Evolutionary conservation across 2,888 invertebrate genomes (phyloP), one percentile per base, ranked within the genome.

Genomic region (Crematogaster levior): DNA sequence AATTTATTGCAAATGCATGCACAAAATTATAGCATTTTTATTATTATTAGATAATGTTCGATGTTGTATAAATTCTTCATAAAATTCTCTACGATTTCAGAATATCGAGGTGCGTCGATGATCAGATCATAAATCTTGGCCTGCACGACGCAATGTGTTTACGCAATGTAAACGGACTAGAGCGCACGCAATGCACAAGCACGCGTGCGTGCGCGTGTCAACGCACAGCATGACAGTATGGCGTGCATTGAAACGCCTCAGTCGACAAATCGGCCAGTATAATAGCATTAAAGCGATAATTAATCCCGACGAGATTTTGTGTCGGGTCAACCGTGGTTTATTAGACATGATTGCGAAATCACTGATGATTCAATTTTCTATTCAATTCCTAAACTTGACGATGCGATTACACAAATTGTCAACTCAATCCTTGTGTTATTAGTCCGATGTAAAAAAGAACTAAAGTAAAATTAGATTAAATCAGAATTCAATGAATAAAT

Each of bases 231-330:
- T 60, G 66, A 53, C 83, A 79, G 70, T 73, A 53, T 79, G 63
- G 65, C 48, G 51, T 46, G 48, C 77, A 86, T 84, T 86, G 84
- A 89, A 86, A 91, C 88, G 86, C 82, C 83, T 77, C 82, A 86
- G 82, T 84, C 90, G 90, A 91, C 91, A 92, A 91, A 91, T 91
- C 90, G 89, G 83, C 86, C 89, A 90, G n/a, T n/a, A 92, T 92
- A 92, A 93, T 92, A 88, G 90, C 92, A 92, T 93, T 92, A 92
- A 90, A 91, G 89, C 90, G 92, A 93, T 93, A 93, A 92, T 92
- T 92, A 92, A 90, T 90, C 89, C 86, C 80, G 85, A 72, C 73
- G 73, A 21, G 90, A 85, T 88, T 85, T 81, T 87, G 83, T 88
- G 89, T 74, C 73, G 34, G 83, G 84, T 85, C 88, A 72, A 82